A percentile compares a stretch with the other conserved stretches of the same genome.
These are phyloP conservation scores for Limosa lapponica DNA, from an alignment of 2,797 vertebrate species.

Conservation along the genomic window DNA sequence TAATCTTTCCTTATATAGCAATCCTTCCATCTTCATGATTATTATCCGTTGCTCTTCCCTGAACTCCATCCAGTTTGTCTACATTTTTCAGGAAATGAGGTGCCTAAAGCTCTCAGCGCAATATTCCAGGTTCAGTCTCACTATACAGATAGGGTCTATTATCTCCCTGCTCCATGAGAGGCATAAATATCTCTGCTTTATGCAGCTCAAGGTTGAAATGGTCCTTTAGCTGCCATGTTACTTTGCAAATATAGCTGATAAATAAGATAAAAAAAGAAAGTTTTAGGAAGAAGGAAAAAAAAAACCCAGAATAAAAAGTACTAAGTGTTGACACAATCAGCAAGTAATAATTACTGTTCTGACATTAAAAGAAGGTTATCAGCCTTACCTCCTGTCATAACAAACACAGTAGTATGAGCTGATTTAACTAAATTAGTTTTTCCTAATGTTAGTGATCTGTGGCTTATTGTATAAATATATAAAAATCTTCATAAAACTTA, in stretches of 20 bases:
- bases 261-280: background rate
- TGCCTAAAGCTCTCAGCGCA: background rate
- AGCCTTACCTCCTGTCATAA: background rate
- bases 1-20: background rate
- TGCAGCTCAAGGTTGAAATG: slow-evolving; percentile 46
- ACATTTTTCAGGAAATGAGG: slow-evolving; percentile 32
- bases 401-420: background rate
- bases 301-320: background rate
- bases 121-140: slow-evolving; percentile 11
- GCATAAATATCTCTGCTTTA: slow-evolving; percentile 39
- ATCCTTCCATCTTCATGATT: background rate
- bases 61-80: slow-evolving; percentile 4
- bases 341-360: background rate
- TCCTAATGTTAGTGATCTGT: background rate
- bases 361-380: background rate
- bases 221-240: slow-evolving; percentile 12
- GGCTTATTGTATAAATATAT: background rate
- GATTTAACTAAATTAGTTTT: background rate
- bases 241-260: slow-evolving; percentile 35
- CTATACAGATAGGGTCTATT: slow-evolving; percentile 27
- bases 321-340: background rate
- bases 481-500: background rate
- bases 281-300: background rate
- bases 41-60: background rate
- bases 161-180: slow-evolving; percentile 6